These are phyloP conservation scores for Chymomyza amoena DNA, from an alignment of 2,888 invertebrate species.

Conservation along the genomic window DNA sequence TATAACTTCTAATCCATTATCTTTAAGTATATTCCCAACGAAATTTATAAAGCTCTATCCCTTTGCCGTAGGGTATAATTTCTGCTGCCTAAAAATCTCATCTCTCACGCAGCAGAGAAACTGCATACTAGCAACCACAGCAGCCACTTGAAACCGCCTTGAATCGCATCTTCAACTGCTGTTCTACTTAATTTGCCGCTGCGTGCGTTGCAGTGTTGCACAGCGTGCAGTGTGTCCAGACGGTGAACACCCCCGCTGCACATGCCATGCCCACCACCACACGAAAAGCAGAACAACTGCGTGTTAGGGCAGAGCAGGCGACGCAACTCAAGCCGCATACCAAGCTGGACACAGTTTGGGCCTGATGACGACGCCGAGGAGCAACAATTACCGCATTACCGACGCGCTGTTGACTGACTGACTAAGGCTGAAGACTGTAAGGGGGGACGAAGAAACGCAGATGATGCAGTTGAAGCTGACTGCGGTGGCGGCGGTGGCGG, in stretches of 20 bases:
- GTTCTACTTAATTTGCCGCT: conserved; percentile 71
- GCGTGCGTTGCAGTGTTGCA: conserved; percentile 55
- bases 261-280: neutral
- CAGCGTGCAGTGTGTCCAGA: conserved; percentile 16
- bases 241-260: conserved; percentile 9
- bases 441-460: conserved; percentile 5
- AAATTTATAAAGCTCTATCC: neutral
- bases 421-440: conserved; percentile 25
- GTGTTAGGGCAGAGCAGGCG: neutral
- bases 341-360: neutral
- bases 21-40: neutral
- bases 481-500: conserved; percentile 23
- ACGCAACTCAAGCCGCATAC: neutral
- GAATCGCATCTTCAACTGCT: conserved; percentile 53
- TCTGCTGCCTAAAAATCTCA: conserved; percentile 37
- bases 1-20: too few relatives aligned
- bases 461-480: conserved; percentile 10
- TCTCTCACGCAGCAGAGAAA: conserved; percentile 23
- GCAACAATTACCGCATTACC: conserved; percentile 72
- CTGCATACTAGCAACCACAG: conserved; percentile 7
- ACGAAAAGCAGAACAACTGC: neutral
- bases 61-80: conserved; percentile 24
- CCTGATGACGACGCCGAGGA: conserved; percentile 23
- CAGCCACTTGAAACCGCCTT: conserved; percentile 33
- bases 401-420: conserved; percentile 64